Base-by-base conservation (phyloP, 2,797 vertebrate genomes). In the Agapornis canus region DNA sequence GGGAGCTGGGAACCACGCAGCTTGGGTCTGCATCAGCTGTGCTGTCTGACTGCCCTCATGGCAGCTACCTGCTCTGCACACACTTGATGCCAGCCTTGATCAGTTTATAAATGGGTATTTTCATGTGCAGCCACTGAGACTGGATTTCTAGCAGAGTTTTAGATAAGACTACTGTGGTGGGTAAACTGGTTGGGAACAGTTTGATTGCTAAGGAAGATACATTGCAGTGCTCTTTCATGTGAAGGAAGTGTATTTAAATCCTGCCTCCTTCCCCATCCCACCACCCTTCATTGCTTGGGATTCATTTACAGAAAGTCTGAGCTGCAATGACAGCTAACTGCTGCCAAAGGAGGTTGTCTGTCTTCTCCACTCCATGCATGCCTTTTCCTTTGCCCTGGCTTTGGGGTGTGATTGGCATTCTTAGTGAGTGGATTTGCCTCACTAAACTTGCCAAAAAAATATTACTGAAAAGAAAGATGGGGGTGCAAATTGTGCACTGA, bases 1-100 rank as follows among this genome's bases (percentile, higher is more conserved):
- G 40, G 16, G 31, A 78, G 27, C 43, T 2, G 4, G 40, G 59
- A 27, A 37, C 59, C 2, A 0, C 21, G 5, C 9, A 3, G 15
- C 54, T 25, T 19, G 29, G n/a, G 21, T 56, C 37, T 75, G 69
- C 1, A 0, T 85, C 52, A 35, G 51, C 76, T 39, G 69, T 40
- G 51, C 51, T 47, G 35, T 1, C 2, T 47, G 56, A 21, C 80
- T 69, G 75, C 69, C 57, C n/a, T 65, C 35, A 25, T 10, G 47
- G 64, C n/a, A 65, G 0, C 69, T 48, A 5, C 51, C 64, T 60
- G 64, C 86, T 85, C 31, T 18, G 81, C 76, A 43, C 45, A 15
- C 35, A 8, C 70, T 43, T 35, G 43, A 31, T 70, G 51, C 64
- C 64, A 77, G 72, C 42, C 37, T 70, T 23, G 10, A 19, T 60